Conservation (phyloP, 2,113 vertebrate genomes). For the Alexandromys fortis region DNA sequence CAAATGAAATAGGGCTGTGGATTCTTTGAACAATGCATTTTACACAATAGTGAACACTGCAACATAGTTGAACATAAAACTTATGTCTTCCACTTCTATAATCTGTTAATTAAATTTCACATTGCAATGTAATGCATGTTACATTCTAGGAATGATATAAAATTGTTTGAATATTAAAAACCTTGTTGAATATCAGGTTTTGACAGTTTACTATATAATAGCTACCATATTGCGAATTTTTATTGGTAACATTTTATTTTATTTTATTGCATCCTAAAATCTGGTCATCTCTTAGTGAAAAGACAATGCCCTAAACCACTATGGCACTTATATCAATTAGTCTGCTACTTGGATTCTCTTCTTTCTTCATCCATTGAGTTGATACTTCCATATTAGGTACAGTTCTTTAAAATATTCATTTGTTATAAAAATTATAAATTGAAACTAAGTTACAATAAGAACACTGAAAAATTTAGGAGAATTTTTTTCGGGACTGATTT, state of each 20-base stretch:
- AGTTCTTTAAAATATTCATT: background rate
- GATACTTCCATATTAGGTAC: background rate
- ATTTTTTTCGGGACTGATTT: background rate
- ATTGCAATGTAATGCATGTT: background rate
- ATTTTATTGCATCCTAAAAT: constrained; percentile 34
- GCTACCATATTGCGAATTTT: background rate
- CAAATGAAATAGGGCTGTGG: background rate
- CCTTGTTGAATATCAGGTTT: background rate
- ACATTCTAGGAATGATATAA: background rate
- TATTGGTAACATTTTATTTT: background rate
- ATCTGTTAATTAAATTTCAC: constrained; percentile 50
- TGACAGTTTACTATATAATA: background rate
- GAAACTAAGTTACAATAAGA: background rate
- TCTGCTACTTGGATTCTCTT: background rate
- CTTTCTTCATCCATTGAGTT: background rate
- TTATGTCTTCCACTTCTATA: background rate
- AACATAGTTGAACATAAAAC: constrained; percentile 12
- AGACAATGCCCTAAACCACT: background rate
- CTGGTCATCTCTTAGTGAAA: background rate
- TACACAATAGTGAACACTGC: background rate
- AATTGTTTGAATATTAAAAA: background rate
- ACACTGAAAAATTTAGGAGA: background rate
- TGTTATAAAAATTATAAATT: background rate
- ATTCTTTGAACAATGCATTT: background rate
- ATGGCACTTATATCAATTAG: background rate